A percentile compares a stretch with the other conserved stretches of the same genome.
These are phyloP conservation scores for Sebastes dallii DNA, from an alignment of 2,797 vertebrate genomes.

Conservation along the genomic window DNA sequence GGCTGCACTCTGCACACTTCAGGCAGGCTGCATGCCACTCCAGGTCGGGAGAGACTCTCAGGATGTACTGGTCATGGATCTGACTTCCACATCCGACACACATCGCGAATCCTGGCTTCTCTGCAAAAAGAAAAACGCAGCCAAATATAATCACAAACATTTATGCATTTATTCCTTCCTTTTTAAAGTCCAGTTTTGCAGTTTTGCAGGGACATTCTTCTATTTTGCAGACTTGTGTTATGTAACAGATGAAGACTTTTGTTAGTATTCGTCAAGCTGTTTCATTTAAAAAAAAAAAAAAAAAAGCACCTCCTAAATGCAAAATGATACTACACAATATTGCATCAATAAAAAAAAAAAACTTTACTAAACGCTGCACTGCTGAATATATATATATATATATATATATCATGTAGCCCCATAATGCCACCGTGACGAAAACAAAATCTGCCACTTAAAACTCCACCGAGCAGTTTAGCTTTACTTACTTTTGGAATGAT, in stretches of 20 bases:
- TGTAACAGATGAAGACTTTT: slow-evolving; percentile 47
- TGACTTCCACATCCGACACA: slow-evolving; percentile 97
- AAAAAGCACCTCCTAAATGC: background rate
- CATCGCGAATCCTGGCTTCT: slow-evolving; percentile 92
- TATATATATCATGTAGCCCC: background rate
- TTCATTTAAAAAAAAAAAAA: background rate
- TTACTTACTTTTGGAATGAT: slow-evolving; percentile 97
- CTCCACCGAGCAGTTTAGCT: background rate
- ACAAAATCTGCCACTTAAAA: slow-evolving; percentile 30
- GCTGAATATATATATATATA: background rate
- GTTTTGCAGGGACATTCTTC: background rate
- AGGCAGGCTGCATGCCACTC: slow-evolving; percentile 98
- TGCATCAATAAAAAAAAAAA: background rate
- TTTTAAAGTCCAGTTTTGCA: background rate
- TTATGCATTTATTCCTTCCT: background rate
- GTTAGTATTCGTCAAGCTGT: background rate
- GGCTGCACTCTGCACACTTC: slow-evolving; percentile 95
- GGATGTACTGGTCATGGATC: slow-evolving; percentile 96
- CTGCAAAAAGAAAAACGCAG: slow-evolving; percentile 74
- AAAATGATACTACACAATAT: background rate
- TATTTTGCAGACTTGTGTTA: slow-evolving; percentile 35
- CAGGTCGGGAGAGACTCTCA: slow-evolving; percentile 94
- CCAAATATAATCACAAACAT: background rate
- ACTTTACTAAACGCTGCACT: slow-evolving; percentile 2
- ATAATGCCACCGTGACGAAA: slow-evolving; percentile 32